phyloP scores from a whole-genome alignment of 2,888 invertebrate species.

The Clitarchus hookeri region DNA sequence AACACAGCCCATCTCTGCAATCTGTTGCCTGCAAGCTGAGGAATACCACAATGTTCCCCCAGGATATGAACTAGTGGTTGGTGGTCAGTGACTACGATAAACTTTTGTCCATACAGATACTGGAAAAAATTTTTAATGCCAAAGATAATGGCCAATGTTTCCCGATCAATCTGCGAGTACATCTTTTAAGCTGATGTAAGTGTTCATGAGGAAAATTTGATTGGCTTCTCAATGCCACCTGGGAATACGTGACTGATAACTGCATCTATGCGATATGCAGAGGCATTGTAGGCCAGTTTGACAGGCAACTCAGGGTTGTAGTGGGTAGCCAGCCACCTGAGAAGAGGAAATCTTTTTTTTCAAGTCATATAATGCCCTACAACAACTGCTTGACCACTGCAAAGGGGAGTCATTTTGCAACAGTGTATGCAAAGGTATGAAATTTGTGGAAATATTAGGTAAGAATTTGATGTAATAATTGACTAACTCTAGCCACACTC shows the following conservation, averaged over 20 bases:
- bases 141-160: not conserved
- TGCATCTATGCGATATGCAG: too few relatives aligned
- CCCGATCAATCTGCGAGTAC: not conserved
- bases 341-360: not conserved
- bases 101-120: not conserved
- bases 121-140: not conserved
- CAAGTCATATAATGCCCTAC: not conserved
- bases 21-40: too few relatives aligned
- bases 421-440: constrained; percentile 11
- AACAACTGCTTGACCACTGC: not conserved
- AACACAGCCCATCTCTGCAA: too few relatives aligned
- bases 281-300: too few relatives aligned
- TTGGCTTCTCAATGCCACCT: not conserved
- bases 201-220: not conserved
- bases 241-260: too few relatives aligned
- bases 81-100: constrained; percentile 40
- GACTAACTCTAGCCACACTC: constrained; percentile 23
- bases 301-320: too few relatives aligned
- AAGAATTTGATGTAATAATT: constrained; percentile 30
- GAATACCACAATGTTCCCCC: too few relatives aligned
- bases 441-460: constrained; percentile 24
- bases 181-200: not conserved
- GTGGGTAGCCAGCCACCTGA: too few relatives aligned
- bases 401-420: not conserved
- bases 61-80: constrained; percentile 42